Conservation (phyloP, 35 echinoderm and acorn worm genomes). For the Lytechinus variegatus region DNA sequence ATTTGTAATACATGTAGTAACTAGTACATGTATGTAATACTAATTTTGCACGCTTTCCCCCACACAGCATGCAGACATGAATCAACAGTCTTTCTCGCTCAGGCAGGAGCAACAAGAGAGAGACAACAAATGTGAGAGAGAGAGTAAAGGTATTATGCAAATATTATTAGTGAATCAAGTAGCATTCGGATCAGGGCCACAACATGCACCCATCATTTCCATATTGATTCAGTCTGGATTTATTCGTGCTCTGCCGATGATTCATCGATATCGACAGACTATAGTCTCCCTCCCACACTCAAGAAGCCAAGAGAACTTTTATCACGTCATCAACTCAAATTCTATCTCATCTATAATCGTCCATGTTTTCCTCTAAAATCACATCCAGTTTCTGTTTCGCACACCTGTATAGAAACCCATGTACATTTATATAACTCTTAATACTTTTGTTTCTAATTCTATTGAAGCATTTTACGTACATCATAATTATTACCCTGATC, state of each 20-base stretch:
- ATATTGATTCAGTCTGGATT: conserved; percentile 44
- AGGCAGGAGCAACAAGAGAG: neutral
- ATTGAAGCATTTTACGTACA: too few species aligned
- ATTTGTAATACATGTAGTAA: too few species aligned
- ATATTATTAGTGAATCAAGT: conserved; percentile 25
- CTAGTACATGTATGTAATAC: too few species aligned
- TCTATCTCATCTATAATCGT: neutral
- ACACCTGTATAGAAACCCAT: neutral
- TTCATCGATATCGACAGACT: conserved; percentile 5
- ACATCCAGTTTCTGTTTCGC: neutral
- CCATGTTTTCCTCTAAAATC: neutral
- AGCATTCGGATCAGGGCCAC: neutral
- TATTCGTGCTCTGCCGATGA: neutral
- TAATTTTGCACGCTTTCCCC: too few species aligned
- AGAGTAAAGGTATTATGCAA: conserved; percentile 16
- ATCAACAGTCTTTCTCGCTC: neutral
- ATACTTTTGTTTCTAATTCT: too few species aligned
- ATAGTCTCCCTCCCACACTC: neutral
- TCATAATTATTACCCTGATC: too few species aligned
- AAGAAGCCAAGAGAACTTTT: too few species aligned
- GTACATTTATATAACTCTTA: too few species aligned
- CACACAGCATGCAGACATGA: neutral
- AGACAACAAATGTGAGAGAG: neutral
- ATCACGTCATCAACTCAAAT: too few species aligned
- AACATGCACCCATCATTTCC: conserved; percentile 26